Evolutionary conservation across 2,888 invertebrate genomes (phyloP).

Genomic region (Atrina japonica): DNA sequence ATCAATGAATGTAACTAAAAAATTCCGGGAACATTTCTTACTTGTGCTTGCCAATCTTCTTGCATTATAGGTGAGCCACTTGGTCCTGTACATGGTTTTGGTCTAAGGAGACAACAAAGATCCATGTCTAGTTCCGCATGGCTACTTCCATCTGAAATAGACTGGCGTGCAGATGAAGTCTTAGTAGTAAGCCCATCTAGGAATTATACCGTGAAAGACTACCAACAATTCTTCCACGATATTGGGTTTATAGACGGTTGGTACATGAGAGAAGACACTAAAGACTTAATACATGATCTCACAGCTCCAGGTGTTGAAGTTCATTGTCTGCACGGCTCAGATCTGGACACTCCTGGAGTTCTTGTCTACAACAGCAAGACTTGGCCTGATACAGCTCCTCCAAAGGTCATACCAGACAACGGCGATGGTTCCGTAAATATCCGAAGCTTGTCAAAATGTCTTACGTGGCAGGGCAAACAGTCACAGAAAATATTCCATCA

Average conservation of each 20-base stretch:
- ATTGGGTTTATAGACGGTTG: slow-evolving; percentile 72
- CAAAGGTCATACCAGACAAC: slow-evolving; percentile 85
- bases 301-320: slow-evolving; percentile 76
- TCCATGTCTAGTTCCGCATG: slow-evolving; percentile 97
- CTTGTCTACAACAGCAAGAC: slow-evolving; percentile 66
- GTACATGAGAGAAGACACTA: slow-evolving; percentile 70
- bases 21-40: too few relatives aligned
- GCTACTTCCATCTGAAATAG: slow-evolving; percentile 92
- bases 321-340: slow-evolving; percentile 77
- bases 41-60: too few relatives aligned
- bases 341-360: slow-evolving; percentile 70
- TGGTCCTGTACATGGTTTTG: slow-evolving; percentile 91
- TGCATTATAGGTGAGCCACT: slow-evolving; percentile 93
- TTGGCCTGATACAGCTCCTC: slow-evolving; percentile 74
- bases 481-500: slow-evolving; percentile 83
- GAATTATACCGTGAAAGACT: slow-evolving; percentile 79
- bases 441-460: slow-evolving; percentile 92
- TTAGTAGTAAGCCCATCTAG: slow-evolving; percentile 65
- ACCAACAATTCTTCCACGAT: slow-evolving; percentile 75
- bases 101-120: slow-evolving; percentile 92
- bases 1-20: too few relatives aligned
- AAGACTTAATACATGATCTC: slow-evolving; percentile 65
- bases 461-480: slow-evolving; percentile 87
- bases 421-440: slow-evolving; percentile 99
- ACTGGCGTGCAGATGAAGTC: slow-evolving; percentile 87